These are phyloP conservation scores for Drosophila simulans DNA, from an alignment of 1,140 invertebrate genomes.

Conservation along the genomic window DNA sequence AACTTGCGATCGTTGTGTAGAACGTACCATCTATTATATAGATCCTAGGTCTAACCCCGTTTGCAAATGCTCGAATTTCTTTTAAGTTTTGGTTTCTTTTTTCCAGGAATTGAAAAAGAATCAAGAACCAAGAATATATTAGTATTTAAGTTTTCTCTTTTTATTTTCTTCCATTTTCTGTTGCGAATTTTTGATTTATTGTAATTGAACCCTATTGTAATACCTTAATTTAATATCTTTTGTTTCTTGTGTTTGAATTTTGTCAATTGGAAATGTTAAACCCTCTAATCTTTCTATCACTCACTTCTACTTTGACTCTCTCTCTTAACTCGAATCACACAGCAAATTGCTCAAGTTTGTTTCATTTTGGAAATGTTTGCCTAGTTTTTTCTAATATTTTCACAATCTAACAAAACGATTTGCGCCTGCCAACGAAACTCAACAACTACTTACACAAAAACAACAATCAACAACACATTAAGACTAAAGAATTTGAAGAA, in stretches of 20 bases:
- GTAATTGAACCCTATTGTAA: conserved; percentile 39
- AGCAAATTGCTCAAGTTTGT: conserved; percentile 33
- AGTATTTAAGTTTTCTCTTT: conserved; percentile 41
- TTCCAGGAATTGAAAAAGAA: conserved; percentile 66
- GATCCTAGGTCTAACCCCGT: conserved; percentile 36
- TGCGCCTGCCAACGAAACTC: conserved; percentile 54
- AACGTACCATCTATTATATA: conserved; percentile 16
- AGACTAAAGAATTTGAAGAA: conserved; percentile 28
- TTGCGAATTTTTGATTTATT: conserved; percentile 48
- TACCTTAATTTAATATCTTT: conserved; percentile 4
- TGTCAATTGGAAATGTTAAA: conserved; percentile 25
- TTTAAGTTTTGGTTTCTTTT: conserved; percentile 71
- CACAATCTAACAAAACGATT: conserved; percentile 25
- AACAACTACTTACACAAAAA: conserved; percentile 49
- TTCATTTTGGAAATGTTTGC: conserved; percentile 43
- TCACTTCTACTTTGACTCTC: conserved; percentile 8
- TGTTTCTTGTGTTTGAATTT: conserved; percentile 25
- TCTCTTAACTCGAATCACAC: conserved; percentile 32
- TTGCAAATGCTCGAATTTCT: conserved; percentile 59
- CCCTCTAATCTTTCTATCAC: conserved; percentile 25
- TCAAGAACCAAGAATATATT: conserved; percentile 47
- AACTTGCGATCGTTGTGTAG: conserved; percentile 29
- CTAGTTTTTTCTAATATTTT: conserved; percentile 34
- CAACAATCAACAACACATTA: conserved; percentile 43
- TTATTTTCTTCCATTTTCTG: conserved; percentile 42